These are phyloP conservation scores for Dynastes tityus DNA, from an alignment of 2,888 invertebrate genomes.

Conservation along the genomic window DNA sequence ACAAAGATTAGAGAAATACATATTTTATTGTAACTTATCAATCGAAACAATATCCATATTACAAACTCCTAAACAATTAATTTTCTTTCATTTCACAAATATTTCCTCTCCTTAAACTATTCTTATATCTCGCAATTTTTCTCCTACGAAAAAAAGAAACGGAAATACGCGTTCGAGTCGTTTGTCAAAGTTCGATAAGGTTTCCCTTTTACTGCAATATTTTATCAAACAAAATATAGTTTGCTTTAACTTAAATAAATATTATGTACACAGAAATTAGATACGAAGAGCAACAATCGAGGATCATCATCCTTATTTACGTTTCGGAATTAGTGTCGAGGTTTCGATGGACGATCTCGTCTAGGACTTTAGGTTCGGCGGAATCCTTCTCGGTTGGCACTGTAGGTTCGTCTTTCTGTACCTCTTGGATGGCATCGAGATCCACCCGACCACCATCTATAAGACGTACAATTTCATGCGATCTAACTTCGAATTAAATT, in stretches of 20 bases:
- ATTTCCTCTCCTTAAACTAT: background rate
- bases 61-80: background rate
- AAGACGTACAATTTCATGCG: background rate
- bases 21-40: constrained; percentile 34
- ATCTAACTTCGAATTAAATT: background rate
- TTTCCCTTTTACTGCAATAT: constrained; percentile 5
- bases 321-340: constrained; percentile 26
- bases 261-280: constrained; percentile 35
- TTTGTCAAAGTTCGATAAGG: background rate
- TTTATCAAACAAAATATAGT: constrained; percentile 13
- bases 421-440: background rate
- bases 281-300: constrained; percentile 14
- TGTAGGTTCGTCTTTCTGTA: constrained; percentile 13
- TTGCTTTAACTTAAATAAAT: constrained; percentile 22
- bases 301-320: background rate
- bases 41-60: constrained; percentile 25
- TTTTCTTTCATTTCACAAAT: background rate
- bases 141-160: constrained; percentile 11
- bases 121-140: background rate
- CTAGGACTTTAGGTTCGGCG: constrained; percentile 12
- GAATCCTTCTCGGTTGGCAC: constrained; percentile 19
- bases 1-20: constrained; percentile 25
- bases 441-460: background rate
- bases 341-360: constrained; percentile 15
- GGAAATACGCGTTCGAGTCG: no score